Conservation (phyloP, 2,888 invertebrate genomes). For the Nomada lathburiana region DNA sequence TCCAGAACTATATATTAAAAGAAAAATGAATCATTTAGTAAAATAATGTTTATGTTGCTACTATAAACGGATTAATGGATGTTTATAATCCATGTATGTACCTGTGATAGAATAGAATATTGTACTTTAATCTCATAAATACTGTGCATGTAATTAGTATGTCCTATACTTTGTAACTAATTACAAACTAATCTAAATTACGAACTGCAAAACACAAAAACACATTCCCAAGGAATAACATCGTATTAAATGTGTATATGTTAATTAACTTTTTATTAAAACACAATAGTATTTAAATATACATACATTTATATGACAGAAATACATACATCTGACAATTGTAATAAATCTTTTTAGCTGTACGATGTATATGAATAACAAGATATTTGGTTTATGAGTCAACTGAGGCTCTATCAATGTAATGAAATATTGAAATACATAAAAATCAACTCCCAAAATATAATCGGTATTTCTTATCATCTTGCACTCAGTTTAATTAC, state of each 20-base stretch:
- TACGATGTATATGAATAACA: conserved; percentile 54
- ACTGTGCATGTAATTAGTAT: conserved; percentile 61
- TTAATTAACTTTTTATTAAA: conserved; percentile 68
- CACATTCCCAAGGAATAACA: conserved; percentile 51
- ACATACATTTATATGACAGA: conserved; percentile 63
- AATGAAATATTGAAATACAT: conserved; percentile 56
- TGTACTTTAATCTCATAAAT: conserved; percentile 65
- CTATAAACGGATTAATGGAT: conserved; percentile 57
- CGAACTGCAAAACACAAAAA: conserved; percentile 26
- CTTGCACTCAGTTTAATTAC: conserved; percentile 41
- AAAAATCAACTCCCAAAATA: conserved; percentile 53
- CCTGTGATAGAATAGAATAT: conserved; percentile 79
- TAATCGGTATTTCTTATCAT: conserved; percentile 33
- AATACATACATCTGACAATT: conserved; percentile 62
- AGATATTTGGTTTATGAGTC: conserved; percentile 48
- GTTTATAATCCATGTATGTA: conserved; percentile 75
- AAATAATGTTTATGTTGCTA: conserved; percentile 54
- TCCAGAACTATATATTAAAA: conserved; percentile 32
- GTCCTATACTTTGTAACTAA: conserved; percentile 56
- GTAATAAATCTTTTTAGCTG: conserved; percentile 53
- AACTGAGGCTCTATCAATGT: conserved; percentile 48
- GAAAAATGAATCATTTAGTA: conserved; percentile 34
- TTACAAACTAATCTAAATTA: conserved; percentile 52
- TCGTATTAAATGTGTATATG: conserved; percentile 42
- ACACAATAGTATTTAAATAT: conserved; percentile 61